These are phyloP conservation scores for Ascaphus truei DNA, from an alignment of 2,113 vertebrate genomes.

Conservation along the genomic window DNA sequence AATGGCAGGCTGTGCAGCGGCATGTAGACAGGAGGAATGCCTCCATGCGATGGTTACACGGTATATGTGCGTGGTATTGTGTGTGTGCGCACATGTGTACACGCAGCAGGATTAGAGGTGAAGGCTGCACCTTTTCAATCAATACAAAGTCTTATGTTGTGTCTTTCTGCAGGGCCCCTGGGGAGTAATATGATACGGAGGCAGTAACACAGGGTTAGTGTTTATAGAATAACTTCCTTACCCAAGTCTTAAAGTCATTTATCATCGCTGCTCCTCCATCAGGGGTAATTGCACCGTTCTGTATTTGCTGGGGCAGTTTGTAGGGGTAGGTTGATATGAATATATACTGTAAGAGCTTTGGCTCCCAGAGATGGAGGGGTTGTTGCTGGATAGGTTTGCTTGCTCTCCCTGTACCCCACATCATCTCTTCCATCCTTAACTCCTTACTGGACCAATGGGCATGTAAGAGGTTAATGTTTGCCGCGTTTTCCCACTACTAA, in stretches of 20 bases:
- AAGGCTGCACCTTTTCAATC: constrained; percentile 21
- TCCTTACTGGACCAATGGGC: too few relatives aligned
- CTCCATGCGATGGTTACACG: background rate
- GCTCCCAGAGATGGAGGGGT: background rate
- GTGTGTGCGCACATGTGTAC: background rate
- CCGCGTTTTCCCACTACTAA: too few relatives aligned
- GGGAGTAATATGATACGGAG: constrained; percentile 23
- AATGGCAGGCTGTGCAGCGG: background rate
- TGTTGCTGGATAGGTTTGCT: too few relatives aligned
- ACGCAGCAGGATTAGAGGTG: background rate
- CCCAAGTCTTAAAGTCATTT: background rate
- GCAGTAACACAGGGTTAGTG: constrained; percentile 11
- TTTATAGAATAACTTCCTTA: constrained; percentile 13
- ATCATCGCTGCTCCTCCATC: background rate
- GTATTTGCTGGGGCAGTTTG: background rate
- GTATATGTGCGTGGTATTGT: background rate
- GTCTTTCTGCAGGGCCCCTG: constrained; percentile 3
- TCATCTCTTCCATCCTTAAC: too few relatives aligned
- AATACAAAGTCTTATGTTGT: constrained; percentile 10
- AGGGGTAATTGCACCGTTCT: background rate
- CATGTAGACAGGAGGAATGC: background rate
- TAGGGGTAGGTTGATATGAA: background rate
- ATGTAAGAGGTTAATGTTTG: too few relatives aligned
- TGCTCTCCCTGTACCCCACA: too few relatives aligned
- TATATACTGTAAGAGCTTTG: too few relatives aligned